Conservation (phyloP, 2,113 vertebrate species). For the Microcebus jonahi region DNA sequence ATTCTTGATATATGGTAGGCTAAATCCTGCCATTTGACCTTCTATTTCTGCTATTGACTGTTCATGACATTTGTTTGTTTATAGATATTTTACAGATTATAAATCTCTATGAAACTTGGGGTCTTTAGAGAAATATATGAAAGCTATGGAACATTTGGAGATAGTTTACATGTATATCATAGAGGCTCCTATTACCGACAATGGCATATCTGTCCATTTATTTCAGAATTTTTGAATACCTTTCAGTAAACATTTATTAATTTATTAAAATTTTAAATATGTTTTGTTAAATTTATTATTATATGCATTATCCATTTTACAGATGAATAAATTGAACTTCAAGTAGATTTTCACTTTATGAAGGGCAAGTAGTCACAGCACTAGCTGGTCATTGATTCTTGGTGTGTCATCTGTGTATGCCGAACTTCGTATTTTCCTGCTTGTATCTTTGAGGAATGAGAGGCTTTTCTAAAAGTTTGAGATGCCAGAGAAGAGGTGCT, state of each 20-base stretch:
- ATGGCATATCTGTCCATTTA: background rate
- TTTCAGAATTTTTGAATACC: background rate
- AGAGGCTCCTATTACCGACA: background rate
- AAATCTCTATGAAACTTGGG: background rate
- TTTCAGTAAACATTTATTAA: background rate
- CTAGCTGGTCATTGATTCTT: background rate
- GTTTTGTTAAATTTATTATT: background rate
- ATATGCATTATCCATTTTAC: background rate
- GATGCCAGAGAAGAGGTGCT: background rate
- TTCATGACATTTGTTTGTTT: background rate
- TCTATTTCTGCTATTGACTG: background rate
- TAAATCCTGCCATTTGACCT: background rate
- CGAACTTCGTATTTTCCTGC: background rate
- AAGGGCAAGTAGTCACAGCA: background rate
- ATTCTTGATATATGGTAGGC: background rate
- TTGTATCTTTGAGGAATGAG: background rate
- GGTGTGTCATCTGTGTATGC: background rate
- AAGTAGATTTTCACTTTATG: background rate
- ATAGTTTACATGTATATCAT: background rate
- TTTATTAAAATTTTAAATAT: background rate
- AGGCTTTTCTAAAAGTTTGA: background rate
- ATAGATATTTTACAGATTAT: background rate
- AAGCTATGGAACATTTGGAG: background rate
- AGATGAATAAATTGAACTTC: background rate
- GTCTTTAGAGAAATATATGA: background rate